Evolutionary conservation across 1,140 invertebrate genomes (phyloP).

Genomic region (Listronotus bonariensis): DNA sequence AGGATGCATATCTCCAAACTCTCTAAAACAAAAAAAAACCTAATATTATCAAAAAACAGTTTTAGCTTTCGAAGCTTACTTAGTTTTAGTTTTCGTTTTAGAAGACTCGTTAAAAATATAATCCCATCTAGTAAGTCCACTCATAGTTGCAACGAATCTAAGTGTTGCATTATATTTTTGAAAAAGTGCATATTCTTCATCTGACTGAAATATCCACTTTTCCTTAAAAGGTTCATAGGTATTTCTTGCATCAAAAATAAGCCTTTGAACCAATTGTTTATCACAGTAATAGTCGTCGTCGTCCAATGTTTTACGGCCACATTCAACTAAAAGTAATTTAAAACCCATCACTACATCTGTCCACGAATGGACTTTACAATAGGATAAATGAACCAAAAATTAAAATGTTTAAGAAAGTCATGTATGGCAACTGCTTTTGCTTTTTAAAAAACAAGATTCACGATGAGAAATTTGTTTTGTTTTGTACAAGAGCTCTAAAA

Average conservation of each 20-base stretch:
- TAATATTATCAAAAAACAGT: too few species aligned
- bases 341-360: too few species aligned
- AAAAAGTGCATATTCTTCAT: constrained; percentile 59
- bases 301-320: constrained; percentile 62
- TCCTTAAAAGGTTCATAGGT: constrained; percentile 72
- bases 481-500: too few species aligned
- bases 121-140: constrained; percentile 85
- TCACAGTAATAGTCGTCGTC: constrained; percentile 82
- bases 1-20: constrained; percentile 78
- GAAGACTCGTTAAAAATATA: constrained; percentile 54
- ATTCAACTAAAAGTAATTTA: constrained; percentile 54
- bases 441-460: too few species aligned
- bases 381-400: too few species aligned
- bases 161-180: constrained; percentile 70
- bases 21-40: constrained; percentile 56
- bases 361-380: too few species aligned
- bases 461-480: too few species aligned
- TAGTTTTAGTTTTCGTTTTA: constrained; percentile 22
- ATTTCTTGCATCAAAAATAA: constrained; percentile 86
- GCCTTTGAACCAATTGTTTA: constrained; percentile 78
- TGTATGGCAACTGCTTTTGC: too few species aligned
- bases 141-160: constrained; percentile 85
- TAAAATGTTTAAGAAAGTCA: too few species aligned
- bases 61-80: not conserved
- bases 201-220: constrained; percentile 62